phyloP scores from a whole-genome alignment of 1,140 invertebrate genomes.

The Parapsyche elsis region DNA sequence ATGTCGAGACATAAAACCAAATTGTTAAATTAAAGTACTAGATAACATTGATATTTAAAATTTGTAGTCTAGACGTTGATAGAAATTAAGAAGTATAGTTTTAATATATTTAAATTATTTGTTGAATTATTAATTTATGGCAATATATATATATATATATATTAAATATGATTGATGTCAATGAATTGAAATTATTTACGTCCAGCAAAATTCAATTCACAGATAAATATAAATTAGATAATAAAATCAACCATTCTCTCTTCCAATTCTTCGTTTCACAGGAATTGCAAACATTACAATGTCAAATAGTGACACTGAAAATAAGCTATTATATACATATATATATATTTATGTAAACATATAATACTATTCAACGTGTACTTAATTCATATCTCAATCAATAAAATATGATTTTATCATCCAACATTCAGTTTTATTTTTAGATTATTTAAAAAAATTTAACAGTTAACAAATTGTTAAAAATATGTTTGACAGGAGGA shows the following conservation, averaged over 20 bases:
- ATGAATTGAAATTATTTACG: too few species aligned
- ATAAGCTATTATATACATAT: too few species aligned
- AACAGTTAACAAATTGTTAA: too few species aligned
- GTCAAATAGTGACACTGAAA: too few species aligned
- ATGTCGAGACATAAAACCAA: not conserved
- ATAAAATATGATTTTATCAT: not conserved
- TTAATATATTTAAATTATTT: not conserved
- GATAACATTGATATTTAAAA: not conserved
- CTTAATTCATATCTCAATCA: not conserved
- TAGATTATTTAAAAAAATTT: not conserved
- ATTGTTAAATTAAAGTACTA: not conserved
- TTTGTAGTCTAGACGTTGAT: not conserved
- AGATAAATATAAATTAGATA: too few species aligned
- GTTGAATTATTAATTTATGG: not conserved
- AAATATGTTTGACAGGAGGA: too few species aligned
- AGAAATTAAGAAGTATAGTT: not conserved
- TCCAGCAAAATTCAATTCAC: too few species aligned
- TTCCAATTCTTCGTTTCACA: too few species aligned
- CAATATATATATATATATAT: not conserved
- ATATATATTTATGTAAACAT: too few species aligned
- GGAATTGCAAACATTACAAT: too few species aligned
- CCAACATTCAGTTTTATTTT: not conserved
- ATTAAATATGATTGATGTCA: too few species aligned
- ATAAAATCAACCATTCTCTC: too few species aligned
- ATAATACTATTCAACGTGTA: not conserved